Base-by-base conservation (phyloP, 2,113 vertebrate genomes). In the Gorsachius goisagi region DNA sequence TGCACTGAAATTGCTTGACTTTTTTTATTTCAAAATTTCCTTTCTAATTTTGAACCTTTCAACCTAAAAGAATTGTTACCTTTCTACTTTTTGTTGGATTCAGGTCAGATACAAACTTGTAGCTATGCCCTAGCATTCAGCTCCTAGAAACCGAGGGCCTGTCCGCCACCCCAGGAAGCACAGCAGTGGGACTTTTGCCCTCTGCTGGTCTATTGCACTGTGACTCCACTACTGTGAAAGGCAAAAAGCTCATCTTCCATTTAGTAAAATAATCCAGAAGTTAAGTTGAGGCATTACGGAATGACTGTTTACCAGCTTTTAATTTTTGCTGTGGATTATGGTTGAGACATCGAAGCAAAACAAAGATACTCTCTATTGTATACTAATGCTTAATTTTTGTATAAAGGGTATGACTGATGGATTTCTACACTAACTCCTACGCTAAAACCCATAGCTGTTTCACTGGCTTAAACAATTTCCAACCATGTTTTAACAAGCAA, bases 281-380 rank as follows among this genome's bases (percentile, higher is more conserved):
- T 55, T 28, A 5, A 1, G 2, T 71, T 2, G 0, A 50, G 30
- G 22, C 23, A 8, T 11, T 1, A 14, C 0, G 0, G 39, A 60
- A 15, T 0, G 32, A 21, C 58, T 64, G 9, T 2, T 59, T 1
- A 18, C 15, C 5, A 24, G n/a, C 19, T 35, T 23, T 30, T 50
- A 2, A 15, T 22, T 59, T 53, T 37, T 66, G 58, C 68, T 44
- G 21, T 0, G 0, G 35, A 52, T 6, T 37, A 44, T 1, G 2
- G 44, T 2, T 12, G 76, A 53, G 27, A 39, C 53, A 67, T 3
- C 58, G 37, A 85, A 92, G 85, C 28, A 47, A 76, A 80, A 0
- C 19, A n/a, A 37, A 59, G 44, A 44, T 30, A 19, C 5, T 68
- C 28, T 30, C 28, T 41, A 9, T 18, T n/a, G 21, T 24, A 33